Conservation (phyloP, 2,888 invertebrate species). For the Bembecia ichneumoniformis region DNA sequence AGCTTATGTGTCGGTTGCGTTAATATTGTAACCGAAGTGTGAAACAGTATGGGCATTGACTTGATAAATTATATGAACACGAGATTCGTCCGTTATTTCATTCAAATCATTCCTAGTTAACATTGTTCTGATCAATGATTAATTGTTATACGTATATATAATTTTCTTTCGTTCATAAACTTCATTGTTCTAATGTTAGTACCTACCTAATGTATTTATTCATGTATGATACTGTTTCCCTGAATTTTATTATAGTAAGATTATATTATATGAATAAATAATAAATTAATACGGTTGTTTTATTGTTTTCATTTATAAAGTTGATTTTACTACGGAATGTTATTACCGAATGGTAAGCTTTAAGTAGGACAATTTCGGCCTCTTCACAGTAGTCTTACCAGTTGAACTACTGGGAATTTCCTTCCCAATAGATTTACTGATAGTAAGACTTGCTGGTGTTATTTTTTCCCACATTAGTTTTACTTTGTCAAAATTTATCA, state of each 20-base stretch:
- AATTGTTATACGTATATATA: conserved; percentile 41
- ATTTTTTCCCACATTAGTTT: too few relatives aligned
- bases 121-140: conserved; percentile 35
- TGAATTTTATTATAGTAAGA: conserved; percentile 70
- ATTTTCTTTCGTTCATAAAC: conserved; percentile 39
- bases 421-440: too few relatives aligned
- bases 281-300: conserved; percentile 1
- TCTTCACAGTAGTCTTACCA: too few relatives aligned
- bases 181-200: conserved; percentile 59
- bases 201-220: conserved; percentile 60
- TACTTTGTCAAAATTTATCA: too few relatives aligned
- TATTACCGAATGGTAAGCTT: too few relatives aligned
- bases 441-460: too few relatives aligned
- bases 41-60: conserved; percentile 8
- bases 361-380: too few relatives aligned
- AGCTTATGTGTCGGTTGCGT: not conserved
- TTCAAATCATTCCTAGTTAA: conserved; percentile 60
- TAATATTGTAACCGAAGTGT: conserved; percentile 25
- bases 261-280: conserved; percentile 60
- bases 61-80: conserved; percentile 5
- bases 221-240: conserved; percentile 70
- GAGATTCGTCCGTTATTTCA: conserved; percentile 28
- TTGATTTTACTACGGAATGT: too few relatives aligned
- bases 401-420: too few relatives aligned
- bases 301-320: too few relatives aligned